A percentile compares a stretch with the other conserved stretches of the same genome.
Conservation (phyloP, 1,140 invertebrate genomes). For the Megalonaias nervosa region DNA sequence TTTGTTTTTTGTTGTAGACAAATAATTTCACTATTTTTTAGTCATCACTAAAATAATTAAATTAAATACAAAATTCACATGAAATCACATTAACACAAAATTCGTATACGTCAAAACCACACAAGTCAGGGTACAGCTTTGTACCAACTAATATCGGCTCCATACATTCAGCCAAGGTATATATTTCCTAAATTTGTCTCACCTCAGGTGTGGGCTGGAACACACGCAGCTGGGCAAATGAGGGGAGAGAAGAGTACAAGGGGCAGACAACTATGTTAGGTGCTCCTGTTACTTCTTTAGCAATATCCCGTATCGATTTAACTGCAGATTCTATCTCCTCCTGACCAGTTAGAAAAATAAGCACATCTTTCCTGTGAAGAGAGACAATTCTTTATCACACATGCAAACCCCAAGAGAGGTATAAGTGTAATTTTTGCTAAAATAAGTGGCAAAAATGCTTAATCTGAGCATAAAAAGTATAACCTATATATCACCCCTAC, state of each 20-base stretch:
- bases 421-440: no score
- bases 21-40: no score
- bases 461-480: no score
- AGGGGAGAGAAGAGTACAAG: constrained; percentile 93
- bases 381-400: constrained; percentile 1
- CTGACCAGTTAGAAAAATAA: constrained; percentile 98
- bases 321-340: constrained; percentile 97
- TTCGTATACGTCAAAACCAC: no score
- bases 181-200: constrained; percentile 4
- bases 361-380: constrained; percentile 80
- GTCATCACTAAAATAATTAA: background rate
- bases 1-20: no score
- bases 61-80: background rate
- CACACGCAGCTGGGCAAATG: constrained; percentile 84
- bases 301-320: constrained; percentile 82
- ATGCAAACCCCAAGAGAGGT: no score
- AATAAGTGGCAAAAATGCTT: no score
- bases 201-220: constrained; percentile 86
- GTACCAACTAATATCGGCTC: no score
- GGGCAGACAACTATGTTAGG: constrained; percentile 83
- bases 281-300: constrained; percentile 73
- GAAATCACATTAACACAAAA: background rate
- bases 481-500: no score
- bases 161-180: no score
- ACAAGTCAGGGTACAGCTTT: no score